These are phyloP conservation scores for Falcunculus frontatus DNA, from an alignment of 2,113 vertebrate species.

Conservation along the genomic window DNA sequence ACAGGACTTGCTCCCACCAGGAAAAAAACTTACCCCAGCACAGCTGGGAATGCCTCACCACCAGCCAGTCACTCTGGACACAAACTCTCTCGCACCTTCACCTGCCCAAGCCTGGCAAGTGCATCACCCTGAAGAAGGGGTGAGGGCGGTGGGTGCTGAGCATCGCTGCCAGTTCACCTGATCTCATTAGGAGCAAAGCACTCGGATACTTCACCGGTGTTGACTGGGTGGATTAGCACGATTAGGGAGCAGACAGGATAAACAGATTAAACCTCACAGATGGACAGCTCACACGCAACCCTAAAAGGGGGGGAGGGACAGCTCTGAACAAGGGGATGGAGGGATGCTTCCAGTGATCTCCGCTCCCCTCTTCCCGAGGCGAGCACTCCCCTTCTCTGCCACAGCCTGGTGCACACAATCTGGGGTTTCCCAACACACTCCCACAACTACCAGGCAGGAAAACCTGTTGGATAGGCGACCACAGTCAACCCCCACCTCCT, in stretches of 20 bases:
- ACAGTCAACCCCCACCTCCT: background rate
- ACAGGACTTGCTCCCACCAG: no score
- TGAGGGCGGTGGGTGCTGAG: accelerated
- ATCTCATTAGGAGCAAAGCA: background rate
- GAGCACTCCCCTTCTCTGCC: accelerated
- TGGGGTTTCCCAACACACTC: background rate
- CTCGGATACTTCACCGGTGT: background rate
- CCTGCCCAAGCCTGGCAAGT: background rate
- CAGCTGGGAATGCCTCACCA: background rate
- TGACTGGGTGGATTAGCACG: background rate
- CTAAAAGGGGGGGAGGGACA: background rate
- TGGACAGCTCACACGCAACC: background rate
- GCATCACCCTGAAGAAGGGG: background rate
- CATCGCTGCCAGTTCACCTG: accelerated
- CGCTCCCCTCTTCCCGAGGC: accelerated
- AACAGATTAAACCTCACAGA: slow-evolving; percentile 2
- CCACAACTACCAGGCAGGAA: background rate
- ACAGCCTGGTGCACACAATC: background rate
- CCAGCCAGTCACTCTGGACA: accelerated
- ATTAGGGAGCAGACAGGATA: slow-evolving; percentile 7
- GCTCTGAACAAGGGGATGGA: accelerated
- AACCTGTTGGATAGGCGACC: background rate
- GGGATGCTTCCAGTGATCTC: background rate
- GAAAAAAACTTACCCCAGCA: background rate
- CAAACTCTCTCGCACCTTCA: background rate